A percentile compares a stretch with the other conserved stretches of the same genome.
These are phyloP conservation scores for Eufriesea mexicana DNA, from an alignment of 1,140 invertebrate species.

Conservation along the genomic window DNA sequence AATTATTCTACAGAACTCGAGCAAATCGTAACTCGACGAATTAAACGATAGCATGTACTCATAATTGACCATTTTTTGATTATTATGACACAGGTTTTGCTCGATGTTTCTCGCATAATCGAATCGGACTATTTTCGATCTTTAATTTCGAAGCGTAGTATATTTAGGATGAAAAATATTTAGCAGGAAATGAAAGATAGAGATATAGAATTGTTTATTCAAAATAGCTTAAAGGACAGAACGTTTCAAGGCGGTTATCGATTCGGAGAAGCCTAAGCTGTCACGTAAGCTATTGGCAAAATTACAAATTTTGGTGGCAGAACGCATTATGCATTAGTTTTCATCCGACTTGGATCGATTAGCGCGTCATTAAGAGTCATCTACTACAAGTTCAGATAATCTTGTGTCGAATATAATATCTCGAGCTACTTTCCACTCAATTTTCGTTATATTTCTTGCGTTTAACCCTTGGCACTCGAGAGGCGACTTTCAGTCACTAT, in stretches of 20 bases:
- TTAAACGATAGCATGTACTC: too few species aligned
- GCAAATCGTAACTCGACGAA: too few species aligned
- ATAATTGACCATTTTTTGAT: too few species aligned
- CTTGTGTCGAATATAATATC: background rate
- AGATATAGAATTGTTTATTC: constrained; percentile 16
- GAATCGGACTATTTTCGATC: background rate
- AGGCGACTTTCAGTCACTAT: too few species aligned
- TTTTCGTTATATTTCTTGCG: too few species aligned
- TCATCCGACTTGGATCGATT: background rate
- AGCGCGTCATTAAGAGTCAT: background rate
- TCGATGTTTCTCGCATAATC: too few species aligned
- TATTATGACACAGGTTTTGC: too few species aligned
- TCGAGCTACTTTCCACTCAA: too few species aligned
- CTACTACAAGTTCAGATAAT: too few species aligned
- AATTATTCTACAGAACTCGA: too few species aligned
- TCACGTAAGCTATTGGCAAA: constrained; percentile 32
- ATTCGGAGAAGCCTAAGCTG: background rate
- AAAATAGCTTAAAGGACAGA: constrained; percentile 33
- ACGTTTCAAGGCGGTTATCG: background rate
- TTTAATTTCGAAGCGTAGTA: background rate
- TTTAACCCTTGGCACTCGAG: too few species aligned
- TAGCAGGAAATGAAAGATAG: background rate
- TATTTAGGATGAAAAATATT: background rate
- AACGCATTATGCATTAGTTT: background rate
- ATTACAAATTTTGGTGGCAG: constrained; percentile 17